phyloP scores from a whole-genome alignment of 2,113 vertebrate genomes.

The Parotia lawesii region DNA sequence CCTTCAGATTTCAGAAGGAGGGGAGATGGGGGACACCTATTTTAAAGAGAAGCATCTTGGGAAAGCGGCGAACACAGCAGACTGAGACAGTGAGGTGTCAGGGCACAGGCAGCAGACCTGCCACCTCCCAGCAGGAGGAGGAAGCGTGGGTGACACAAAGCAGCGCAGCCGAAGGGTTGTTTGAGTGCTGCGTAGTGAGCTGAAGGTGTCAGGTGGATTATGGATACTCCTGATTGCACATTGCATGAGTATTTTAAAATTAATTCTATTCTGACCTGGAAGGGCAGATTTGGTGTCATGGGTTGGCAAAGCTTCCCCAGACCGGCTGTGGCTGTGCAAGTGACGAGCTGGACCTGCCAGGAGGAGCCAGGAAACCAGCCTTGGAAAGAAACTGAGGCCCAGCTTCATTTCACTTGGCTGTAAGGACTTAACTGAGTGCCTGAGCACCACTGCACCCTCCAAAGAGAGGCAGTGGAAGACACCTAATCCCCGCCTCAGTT shows the following conservation, averaged over 20 bases:
- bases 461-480: not conserved
- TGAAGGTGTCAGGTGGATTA: not conserved
- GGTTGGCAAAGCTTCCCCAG: not conserved
- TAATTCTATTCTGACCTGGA: not conserved
- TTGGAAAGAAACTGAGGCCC: not conserved
- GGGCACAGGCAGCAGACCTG: not conserved
- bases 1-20: not conserved
- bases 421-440: not conserved
- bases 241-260: not conserved
- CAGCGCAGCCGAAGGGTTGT: not conserved
- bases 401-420: not conserved
- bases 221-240: not conserved
- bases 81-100: not conserved
- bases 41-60: not conserved
- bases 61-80: not conserved
- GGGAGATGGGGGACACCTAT: not conserved
- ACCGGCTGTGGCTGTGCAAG: accelerated
- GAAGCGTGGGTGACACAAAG: not conserved
- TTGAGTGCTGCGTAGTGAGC: not conserved
- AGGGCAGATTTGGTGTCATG: not conserved
- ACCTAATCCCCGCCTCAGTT: not conserved
- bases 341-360: not conserved
- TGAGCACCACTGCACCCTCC: not conserved
- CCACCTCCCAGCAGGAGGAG: not conserved
- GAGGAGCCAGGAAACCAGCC: not conserved